phyloP scores from a whole-genome alignment of 2,888 invertebrate species.

The Trachelus tabidus region DNA sequence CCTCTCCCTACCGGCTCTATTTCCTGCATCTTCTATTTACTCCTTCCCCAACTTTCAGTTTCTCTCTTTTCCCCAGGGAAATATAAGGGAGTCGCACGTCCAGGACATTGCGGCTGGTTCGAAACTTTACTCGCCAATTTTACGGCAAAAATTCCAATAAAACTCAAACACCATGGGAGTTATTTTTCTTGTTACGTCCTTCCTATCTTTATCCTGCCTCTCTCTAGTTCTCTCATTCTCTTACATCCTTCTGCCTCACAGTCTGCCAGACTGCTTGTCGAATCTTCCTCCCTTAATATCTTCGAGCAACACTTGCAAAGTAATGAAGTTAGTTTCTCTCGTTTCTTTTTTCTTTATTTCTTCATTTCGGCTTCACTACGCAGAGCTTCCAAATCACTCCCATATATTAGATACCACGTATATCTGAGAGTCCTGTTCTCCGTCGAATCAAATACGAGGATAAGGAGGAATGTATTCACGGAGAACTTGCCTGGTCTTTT shows the following conservation, averaged over 20 bases:
- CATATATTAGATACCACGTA: neutral
- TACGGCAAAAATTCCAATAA: constrained; percentile 49
- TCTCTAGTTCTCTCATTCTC: constrained; percentile 4
- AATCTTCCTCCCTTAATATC: neutral
- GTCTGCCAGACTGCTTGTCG: neutral
- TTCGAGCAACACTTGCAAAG: constrained; percentile 1
- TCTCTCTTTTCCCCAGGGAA: constrained; percentile 52
- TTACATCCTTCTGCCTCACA: neutral
- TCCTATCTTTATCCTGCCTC: constrained; percentile 25
- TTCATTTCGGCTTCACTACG: neutral
- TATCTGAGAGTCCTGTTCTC: neutral
- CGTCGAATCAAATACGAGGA: neutral
- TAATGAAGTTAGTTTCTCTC: neutral
- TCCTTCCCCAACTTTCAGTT: constrained; percentile 7
- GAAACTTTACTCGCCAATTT: constrained; percentile 58
- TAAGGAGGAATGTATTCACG: neutral
- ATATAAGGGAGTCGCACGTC: constrained; percentile 56
- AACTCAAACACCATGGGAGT: constrained; percentile 53
- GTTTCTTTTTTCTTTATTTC: neutral
- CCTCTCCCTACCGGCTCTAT: neutral
- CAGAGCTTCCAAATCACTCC: neutral
- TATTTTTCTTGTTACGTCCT: constrained; percentile 37
- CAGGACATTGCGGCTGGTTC: constrained; percentile 43
- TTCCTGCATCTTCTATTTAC: neutral
- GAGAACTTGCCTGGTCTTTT: neutral